Base-by-base conservation (phyloP, 23 tunicate species). In the Trididemnum miniatum region DNA sequence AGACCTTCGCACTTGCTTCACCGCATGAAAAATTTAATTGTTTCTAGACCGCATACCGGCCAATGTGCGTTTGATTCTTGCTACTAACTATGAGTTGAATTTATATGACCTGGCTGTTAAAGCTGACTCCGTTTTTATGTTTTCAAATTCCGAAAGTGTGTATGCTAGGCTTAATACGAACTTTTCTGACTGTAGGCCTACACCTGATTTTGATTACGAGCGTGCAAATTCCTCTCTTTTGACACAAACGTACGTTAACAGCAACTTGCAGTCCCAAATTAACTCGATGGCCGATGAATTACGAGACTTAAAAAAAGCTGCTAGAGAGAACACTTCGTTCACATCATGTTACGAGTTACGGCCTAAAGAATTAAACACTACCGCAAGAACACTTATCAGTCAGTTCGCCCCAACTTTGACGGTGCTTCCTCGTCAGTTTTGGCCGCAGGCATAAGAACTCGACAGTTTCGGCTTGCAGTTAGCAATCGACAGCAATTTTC, bases 1-100 rank as follows among this genome's bases (percentile, higher is more conserved):
- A 62, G 67, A 62, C 67, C 67, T 62, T 62, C 67, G 28, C 5
- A 62, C 67, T 62, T 62, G 26, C 67, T 62, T 62, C 67, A 62
- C 26, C 29, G 67, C 67, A 62, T 62, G 29, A 62, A 22, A 62
- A 62, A 20, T n/a, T 62, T 22, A 26, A 62, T 26, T 20, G 29
- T 62, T 62, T 26, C 29, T 12, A 26, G 67, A 62, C 67, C 67
- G 67, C 26, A 62, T 62, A 26, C 67, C 67, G n/a, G 67, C 26
- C 4, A 4, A 62, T 22, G 26, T 62, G 67, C 67, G 67, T n/a
- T 62, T 62, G n/a, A 62, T 62, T 62, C 67, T 62, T 62, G 67
- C 67, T 12, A 26, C 67, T 4, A 12, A 5, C 26, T 62, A 62
- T 62, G 67, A 24, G 29, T 26, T 62, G 5, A 62, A 62, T 62